These are phyloP conservation scores for Gerris buenoi DNA, from an alignment of 1,140 invertebrate species.

Conservation along the genomic window DNA sequence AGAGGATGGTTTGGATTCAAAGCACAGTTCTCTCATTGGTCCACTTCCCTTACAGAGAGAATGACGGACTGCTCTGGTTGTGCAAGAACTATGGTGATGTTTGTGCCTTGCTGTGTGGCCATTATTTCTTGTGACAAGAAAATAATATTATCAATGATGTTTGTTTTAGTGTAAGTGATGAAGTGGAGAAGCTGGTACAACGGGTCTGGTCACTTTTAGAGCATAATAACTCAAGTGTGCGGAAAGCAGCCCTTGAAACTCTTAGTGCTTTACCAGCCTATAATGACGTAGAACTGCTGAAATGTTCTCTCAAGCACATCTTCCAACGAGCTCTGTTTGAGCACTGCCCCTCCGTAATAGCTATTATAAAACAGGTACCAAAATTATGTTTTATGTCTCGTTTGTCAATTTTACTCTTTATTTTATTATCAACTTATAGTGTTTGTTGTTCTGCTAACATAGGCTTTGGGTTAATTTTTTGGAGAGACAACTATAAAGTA, in stretches of 20 bases:
- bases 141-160: too few relatives aligned
- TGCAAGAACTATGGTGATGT: too few relatives aligned
- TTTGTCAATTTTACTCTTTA: neutral
- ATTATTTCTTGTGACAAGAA: too few relatives aligned
- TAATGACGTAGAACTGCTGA: conserved; percentile 42
- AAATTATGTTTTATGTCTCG: neutral
- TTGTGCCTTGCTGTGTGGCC: too few relatives aligned
- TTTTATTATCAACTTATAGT: too few relatives aligned
- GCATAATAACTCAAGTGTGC: conserved; percentile 75
- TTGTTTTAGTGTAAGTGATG: neutral
- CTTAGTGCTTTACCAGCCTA: conserved; percentile 52
- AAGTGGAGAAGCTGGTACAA: conserved; percentile 38
- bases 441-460: neutral
- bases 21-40: too few relatives aligned
- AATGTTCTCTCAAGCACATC: conserved; percentile 70
- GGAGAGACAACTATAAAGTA: too few relatives aligned
- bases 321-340: conserved; percentile 82
- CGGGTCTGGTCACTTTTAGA: conserved; percentile 83
- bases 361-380: too few relatives aligned
- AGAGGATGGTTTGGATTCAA: too few relatives aligned
- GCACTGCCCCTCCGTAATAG: conserved; percentile 55
- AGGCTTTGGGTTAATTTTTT: neutral
- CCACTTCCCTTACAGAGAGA: too few relatives aligned
- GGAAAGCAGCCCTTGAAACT: conserved; percentile 74
- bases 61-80: too few relatives aligned